Evolutionary conservation across 2,797 vertebrate genomes (phyloP).

Genomic region (Cuniculus paca): DNA sequence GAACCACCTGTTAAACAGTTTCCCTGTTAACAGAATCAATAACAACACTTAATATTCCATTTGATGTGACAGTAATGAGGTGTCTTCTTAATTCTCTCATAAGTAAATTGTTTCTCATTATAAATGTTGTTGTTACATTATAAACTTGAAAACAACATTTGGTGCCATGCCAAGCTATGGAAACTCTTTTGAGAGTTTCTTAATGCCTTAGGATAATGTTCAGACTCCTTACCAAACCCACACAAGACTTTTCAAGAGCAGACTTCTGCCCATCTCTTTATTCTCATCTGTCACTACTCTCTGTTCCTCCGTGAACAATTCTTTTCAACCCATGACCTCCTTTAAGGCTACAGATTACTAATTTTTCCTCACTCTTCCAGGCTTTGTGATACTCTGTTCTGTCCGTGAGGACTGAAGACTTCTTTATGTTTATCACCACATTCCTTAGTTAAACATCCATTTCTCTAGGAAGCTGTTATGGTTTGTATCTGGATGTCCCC

Average conservation of each 20-base stretch:
- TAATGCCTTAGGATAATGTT: not conserved
- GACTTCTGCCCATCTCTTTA: not conserved
- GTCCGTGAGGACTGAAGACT: not conserved
- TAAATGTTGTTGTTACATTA: not conserved
- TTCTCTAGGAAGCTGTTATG: not conserved
- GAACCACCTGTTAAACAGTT: slow-evolving; percentile 26
- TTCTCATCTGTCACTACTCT: not conserved
- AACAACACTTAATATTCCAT: slow-evolving; percentile 3
- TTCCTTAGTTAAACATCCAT: not conserved
- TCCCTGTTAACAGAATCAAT: slow-evolving; percentile 14
- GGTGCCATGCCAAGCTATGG: not conserved
- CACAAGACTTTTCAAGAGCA: rapidly evolving
- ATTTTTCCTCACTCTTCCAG: not conserved
- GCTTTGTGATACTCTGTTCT: not conserved
- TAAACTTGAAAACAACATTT: slow-evolving; percentile 9
- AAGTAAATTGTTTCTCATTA: slow-evolving; percentile 47
- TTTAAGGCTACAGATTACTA: not conserved
- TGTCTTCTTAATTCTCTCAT: slow-evolving; percentile 26
- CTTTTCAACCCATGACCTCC: not conserved
- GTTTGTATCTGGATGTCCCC: not conserved
- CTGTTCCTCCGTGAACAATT: not conserved
- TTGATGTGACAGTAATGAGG: not conserved
- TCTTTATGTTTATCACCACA: not conserved
- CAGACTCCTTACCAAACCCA: not conserved
- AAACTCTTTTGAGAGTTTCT: not conserved